These are phyloP conservation scores for Sorex maritimensis DNA, from an alignment of 2,797 vertebrate species.

Conservation along the genomic window DNA sequence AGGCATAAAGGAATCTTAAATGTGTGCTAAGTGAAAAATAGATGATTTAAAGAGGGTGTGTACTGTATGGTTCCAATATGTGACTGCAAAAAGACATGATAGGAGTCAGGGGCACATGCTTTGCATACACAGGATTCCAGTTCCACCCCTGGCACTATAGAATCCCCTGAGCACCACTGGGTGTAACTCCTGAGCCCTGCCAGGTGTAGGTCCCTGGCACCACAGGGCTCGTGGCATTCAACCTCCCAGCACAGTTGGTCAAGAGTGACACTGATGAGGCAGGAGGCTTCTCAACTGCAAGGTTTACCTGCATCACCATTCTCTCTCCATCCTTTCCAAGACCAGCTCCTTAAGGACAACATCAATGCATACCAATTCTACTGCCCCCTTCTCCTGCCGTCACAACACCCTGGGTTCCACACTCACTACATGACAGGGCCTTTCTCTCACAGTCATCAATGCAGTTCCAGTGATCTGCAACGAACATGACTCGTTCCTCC, in stretches of 20 bases:
- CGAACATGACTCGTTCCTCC: background rate
- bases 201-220: too few species aligned
- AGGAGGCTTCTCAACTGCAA: background rate
- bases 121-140: too few species aligned
- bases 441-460: background rate
- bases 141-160: too few species aligned
- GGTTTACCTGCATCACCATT: background rate
- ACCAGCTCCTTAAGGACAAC: constrained; percentile 6
- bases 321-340: constrained; percentile 2
- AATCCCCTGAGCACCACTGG: too few species aligned
- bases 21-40: background rate
- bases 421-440: background rate
- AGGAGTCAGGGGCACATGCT: background rate
- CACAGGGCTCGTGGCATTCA: too few species aligned
- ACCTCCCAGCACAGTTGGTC: background rate
- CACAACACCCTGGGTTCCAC: background rate
- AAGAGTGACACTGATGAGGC: background rate
- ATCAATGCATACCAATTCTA: background rate
- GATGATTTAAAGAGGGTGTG: background rate
- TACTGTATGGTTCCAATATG: background rate
- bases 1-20: background rate
- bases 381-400: background rate
- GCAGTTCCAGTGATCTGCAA: too few species aligned
- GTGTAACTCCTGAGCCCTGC: too few species aligned
- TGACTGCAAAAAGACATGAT: background rate